These are phyloP conservation scores for Thera britannica DNA, from an alignment of 2,888 invertebrate genomes.

Conservation along the genomic window DNA sequence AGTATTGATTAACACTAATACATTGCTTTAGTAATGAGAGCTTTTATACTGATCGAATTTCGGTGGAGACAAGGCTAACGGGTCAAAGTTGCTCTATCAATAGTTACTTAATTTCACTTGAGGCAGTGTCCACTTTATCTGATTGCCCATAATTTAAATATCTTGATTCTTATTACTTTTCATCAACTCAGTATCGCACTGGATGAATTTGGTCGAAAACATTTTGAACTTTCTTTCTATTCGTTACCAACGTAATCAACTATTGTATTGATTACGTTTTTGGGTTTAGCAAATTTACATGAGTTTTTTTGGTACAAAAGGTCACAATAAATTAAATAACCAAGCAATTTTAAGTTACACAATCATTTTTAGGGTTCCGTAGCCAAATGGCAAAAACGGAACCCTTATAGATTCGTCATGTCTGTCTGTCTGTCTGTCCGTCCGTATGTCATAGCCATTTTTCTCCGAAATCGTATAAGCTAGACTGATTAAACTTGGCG, in stretches of 20 bases:
- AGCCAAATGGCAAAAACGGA: too few relatives aligned
- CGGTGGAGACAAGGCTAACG: constrained; percentile 66
- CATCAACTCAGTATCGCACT: background rate
- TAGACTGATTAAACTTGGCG: too few relatives aligned
- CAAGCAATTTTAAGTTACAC: constrained; percentile 20
- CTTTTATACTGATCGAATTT: constrained; percentile 63
- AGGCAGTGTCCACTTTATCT: constrained; percentile 31
- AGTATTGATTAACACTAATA: constrained; percentile 61
- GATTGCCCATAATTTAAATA: constrained; percentile 25
- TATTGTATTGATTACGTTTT: background rate
- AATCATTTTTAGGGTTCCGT: background rate
- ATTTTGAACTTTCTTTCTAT: constrained; percentile 7
- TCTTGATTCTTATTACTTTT: constrained; percentile 13
- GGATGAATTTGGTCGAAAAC: background rate
- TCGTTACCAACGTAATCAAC: constrained; percentile 1
- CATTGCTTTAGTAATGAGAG: constrained; percentile 50
- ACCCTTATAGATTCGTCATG: too few relatives aligned
- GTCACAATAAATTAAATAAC: constrained; percentile 19
- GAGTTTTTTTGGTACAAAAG: constrained; percentile 10
- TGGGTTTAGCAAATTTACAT: constrained; percentile 2
- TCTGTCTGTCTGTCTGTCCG: too few relatives aligned
- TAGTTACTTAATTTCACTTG: constrained; percentile 33
- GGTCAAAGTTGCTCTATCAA: constrained; percentile 50
- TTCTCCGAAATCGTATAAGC: too few relatives aligned
- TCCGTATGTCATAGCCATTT: too few relatives aligned